Percentiles rank a stretch among this genome's conserved stretches.
Evolutionary conservation across 2,888 invertebrate genomes (phyloP).

Genomic region (Gerris lacustris): DNA sequence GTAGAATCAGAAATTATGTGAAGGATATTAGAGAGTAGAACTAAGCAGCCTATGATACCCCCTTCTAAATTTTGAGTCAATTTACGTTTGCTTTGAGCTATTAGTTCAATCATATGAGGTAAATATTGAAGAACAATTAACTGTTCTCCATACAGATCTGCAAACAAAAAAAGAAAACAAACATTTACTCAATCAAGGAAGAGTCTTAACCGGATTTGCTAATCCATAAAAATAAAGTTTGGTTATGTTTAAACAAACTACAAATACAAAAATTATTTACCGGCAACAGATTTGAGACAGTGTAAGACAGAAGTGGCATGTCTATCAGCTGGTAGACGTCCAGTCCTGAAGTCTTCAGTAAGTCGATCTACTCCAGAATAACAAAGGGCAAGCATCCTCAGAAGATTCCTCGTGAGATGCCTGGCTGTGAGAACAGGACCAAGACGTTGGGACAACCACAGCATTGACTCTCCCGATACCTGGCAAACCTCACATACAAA

Average conservation of each 20-base stretch:
- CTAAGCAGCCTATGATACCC: conserved; percentile 71
- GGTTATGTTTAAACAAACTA: neutral
- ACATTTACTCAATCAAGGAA: neutral
- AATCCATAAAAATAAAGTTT: neutral
- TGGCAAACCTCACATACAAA: conserved; percentile 30
- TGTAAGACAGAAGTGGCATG: conserved; percentile 79
- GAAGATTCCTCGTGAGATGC: conserved; percentile 76
- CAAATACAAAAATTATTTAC: conserved; percentile 39
- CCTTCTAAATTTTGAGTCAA: conserved; percentile 77
- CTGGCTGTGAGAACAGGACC: conserved; percentile 89
- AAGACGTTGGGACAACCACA: conserved; percentile 84
- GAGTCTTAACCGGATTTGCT: neutral
- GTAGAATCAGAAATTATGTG: conserved; percentile 71
- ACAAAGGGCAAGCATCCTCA: conserved; percentile 87
- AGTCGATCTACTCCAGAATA: conserved; percentile 76
- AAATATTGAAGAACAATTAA: conserved; percentile 78
- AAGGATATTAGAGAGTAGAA: conserved; percentile 63
- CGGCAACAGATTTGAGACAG: conserved; percentile 76
- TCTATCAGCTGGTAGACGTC: conserved; percentile 43
- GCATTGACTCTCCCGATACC: conserved; percentile 57
- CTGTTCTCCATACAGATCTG: conserved; percentile 66
- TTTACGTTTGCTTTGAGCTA: conserved; percentile 65
- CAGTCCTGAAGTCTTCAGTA: conserved; percentile 7
- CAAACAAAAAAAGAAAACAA: neutral
- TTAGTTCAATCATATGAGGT: conserved; percentile 75